Evolutionary conservation across 1,140 invertebrate species (phyloP).

Genomic region (Zelostemma sp.): DNA sequence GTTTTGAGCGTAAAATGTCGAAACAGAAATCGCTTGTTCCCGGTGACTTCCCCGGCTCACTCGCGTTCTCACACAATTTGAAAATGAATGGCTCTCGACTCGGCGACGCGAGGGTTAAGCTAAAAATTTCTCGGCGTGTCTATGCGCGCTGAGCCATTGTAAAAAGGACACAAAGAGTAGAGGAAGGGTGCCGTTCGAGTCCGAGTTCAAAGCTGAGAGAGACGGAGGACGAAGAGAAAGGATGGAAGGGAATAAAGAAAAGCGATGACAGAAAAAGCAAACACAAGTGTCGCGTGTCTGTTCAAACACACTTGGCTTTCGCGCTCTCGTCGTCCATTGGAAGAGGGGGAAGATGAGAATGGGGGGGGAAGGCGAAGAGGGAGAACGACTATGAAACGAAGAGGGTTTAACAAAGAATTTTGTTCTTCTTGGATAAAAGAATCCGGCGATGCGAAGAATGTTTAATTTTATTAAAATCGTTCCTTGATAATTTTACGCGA

Average conservation of each 20-base stretch:
- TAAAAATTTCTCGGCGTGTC: conserved; percentile 24
- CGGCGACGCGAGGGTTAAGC: conserved; percentile 6
- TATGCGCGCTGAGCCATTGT: conserved; percentile 26
- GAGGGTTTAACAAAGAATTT: conserved; percentile 17
- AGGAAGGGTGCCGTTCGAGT: not conserved
- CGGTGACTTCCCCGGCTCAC: conserved; percentile 9
- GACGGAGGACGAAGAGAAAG: conserved; percentile 17
- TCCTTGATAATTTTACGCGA: too few relatives aligned
- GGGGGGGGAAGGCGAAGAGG: not conserved
- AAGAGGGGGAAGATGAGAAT: conserved; percentile 8
- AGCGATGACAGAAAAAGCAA: conserved; percentile 38
- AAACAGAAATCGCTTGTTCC: too few relatives aligned
- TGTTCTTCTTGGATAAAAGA: not conserved
- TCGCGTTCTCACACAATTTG: conserved; percentile 36
- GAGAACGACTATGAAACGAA: conserved; percentile 7
- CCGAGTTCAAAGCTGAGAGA: not conserved
- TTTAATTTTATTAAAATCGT: too few relatives aligned
- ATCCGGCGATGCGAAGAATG: too few relatives aligned
- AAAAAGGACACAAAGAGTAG: conserved; percentile 17
- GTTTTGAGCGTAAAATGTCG: too few relatives aligned
- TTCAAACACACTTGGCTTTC: conserved; percentile 56
- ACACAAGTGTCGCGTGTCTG: conserved; percentile 61
- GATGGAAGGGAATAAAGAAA: conserved; percentile 21
- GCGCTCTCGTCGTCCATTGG: conserved; percentile 24
- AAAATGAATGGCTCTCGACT: conserved; percentile 53